phyloP scores from a whole-genome alignment of 2,113 vertebrate species.

The Numida meleagris region DNA sequence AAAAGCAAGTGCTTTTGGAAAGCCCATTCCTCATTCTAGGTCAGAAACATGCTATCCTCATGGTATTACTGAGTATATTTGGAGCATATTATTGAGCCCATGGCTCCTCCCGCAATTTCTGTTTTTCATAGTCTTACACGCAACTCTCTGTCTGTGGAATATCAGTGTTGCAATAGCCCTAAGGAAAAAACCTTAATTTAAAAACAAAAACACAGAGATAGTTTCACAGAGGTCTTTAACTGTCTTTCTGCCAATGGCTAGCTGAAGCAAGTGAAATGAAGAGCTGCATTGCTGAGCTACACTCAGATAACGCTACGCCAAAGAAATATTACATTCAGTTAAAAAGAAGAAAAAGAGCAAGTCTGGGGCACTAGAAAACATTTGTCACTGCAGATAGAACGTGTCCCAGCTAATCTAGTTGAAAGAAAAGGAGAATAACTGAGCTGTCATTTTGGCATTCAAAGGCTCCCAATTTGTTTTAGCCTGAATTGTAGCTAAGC shows the following conservation, averaged over 20 bases:
- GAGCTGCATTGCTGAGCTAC: background rate
- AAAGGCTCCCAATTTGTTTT: background rate
- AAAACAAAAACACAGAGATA: background rate
- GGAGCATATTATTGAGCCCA: background rate
- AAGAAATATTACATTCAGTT: background rate
- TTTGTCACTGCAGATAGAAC: background rate
- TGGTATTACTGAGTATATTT: background rate
- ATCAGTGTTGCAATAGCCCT: background rate
- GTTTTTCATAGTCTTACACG: background rate
- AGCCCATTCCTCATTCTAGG: background rate
- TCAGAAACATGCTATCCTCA: background rate
- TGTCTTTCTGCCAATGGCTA: background rate
- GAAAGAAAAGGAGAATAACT: background rate
- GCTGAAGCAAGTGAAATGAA: background rate
- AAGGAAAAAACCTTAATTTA: slow-evolving; percentile 37
- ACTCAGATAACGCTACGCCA: background rate
- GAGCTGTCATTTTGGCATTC: background rate
- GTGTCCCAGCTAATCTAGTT: background rate
- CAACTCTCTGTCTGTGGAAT: background rate
- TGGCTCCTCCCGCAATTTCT: background rate
- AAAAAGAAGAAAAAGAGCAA: background rate
- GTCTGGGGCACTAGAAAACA: background rate
- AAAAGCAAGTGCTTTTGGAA: slow-evolving; percentile 31
- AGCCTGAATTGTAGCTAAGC: background rate
- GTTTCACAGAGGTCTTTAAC: slow-evolving; percentile 4